Base-by-base conservation (phyloP, 2,797 vertebrate species). In the Scarus forsteni region DNA sequence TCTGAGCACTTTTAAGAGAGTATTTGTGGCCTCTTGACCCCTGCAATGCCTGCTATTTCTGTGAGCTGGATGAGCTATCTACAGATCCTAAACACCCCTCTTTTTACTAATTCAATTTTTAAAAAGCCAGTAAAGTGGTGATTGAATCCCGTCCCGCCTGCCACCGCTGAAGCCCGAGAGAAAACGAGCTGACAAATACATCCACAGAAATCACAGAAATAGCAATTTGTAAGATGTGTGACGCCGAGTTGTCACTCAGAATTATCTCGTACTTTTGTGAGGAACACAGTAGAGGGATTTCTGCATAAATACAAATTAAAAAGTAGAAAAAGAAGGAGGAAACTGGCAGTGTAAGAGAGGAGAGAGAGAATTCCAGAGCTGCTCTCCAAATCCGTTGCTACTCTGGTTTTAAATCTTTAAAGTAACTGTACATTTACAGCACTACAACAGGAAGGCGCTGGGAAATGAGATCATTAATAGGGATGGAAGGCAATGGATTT, bases 391-490 rank as follows among this genome's bases (percentile, higher is more conserved):
- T 80, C 77, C 12, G 48, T 71, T 73, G 77, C 77, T 70, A 58
- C 80, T 84, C 73, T 9, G 27, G 60, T 84, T 70, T 92, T 92
- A 90, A 27, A 92, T 88, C 91, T 90, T 87, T 74, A 88, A 89
- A 90, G 85, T 63, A 74, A 89, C 80, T 83, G 72, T 74, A 84
- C 75, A 80, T 70, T 85, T 64, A 73, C 69, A 77, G 55, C 39
- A 58, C 72, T 53, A 80, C 5, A 15, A 39, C 50, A 51, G 57
- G 71, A 63, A 52, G 55, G 58, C 45, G 11, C 51, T 77, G 74
- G 88, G 79, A 91, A 91, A 90, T 90, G 38, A 91, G 85, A 93
- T 92, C 85, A 86, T 92, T 92, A 92, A 92, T 89, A 56, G 77
- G 76, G 76, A 84, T 66, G 72, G 80, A 69, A 80, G 75, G 87